Evolutionary conservation across 1,140 invertebrate genomes (phyloP), one percentile per base, ranked within the genome.

Genomic region (Dysdera silvatica): DNA sequence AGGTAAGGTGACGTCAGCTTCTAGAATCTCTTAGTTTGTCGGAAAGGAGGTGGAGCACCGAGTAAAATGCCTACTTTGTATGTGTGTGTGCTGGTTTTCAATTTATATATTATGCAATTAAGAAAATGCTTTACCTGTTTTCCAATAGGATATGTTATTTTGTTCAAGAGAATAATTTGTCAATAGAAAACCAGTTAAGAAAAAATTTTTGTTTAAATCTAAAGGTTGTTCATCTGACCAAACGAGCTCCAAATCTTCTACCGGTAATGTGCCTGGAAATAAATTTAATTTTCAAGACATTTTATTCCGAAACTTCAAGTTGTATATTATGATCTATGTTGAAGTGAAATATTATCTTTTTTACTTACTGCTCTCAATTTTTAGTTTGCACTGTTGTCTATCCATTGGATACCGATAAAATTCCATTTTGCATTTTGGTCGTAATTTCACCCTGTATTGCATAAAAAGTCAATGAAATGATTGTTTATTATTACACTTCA

Each of bases 191-290:
- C 64, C 64, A 12, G 37, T 47, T 24, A 63, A 26, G 4, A 59
- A 29, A 33, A 69, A 69, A 20, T 66, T 83, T 0, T 82, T 77
- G 10, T 87, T 87, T 24, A 90, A 77, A 8, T 84, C 81, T 12
- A 90, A 84, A 12, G 88, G 85, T 41, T 81, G 80, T 35, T 84
- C 80, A 37, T 82, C 80, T 69, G 85, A 83, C 89, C 88, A 91
- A 68, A 82, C 79, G 6, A 91, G 70, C 35, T 82, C 75, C 69
- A 91, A 78, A 66, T 88, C 84, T 14, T 82, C 82, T 2, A 74
- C 73, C 6, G 79, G 79, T 63, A 80, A 78, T 1, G 75, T 77
- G 73, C 79, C 78, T 80, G 61, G 12, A 69, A 61, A 66, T 69
- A 71, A 55, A 60, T 63, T n/a, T n/a, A n/a, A n/a, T n/a, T n/a